Base-by-base conservation (phyloP, 2,797 vertebrate genomes). In the Parotocinclus haroldoi region DNA sequence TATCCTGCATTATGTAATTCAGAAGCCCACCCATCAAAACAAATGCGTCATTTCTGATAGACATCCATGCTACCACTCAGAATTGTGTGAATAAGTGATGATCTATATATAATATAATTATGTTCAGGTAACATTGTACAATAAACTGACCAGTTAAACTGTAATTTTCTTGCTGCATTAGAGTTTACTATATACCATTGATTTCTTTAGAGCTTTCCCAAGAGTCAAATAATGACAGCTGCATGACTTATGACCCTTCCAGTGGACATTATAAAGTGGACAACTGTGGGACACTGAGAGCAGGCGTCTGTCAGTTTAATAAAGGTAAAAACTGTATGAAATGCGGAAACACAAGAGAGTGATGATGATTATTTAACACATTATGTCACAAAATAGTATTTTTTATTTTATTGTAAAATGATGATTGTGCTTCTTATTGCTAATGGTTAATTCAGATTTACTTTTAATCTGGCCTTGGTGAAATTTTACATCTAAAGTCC, bases 21-120 rank as follows among this genome's bases (percentile, higher is more conserved):
- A 72, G 80, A 80, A 86, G 84, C 84, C 87, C 89, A 85, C 90
- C 90, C 88, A 84, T 82, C 64, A 77, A 81, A 88, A 86, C 76
- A 85, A 81, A 80, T 79, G 40, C 1, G 8, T 42, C 40, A 42
- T 42, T 42, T 42, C 27, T 27, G 27, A 27, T 27, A 27, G 2
- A 27, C 27, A 27, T 27, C 27, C 27, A 27, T 2, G 27, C 2
- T 27, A 2, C 27, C 10, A 42, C 40, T 16, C 40, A 67, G 48
- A 61, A 55, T 45, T 16, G 10, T 57, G 27, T 57, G 68, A 67
- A 66, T 70, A 63, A 70, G 70, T 63, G 38, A 73, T 66, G 61
- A 64, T 55, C 8, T 14, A 16, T 50, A 9, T 14, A 50, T 27
- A 27, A 27, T 42, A 42, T 9, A 11, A 3, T 3, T 7, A 11